These are phyloP conservation scores for Macrostomum cliftonense DNA, from an alignment of 2,888 invertebrate genomes.

Conservation along the genomic window DNA sequence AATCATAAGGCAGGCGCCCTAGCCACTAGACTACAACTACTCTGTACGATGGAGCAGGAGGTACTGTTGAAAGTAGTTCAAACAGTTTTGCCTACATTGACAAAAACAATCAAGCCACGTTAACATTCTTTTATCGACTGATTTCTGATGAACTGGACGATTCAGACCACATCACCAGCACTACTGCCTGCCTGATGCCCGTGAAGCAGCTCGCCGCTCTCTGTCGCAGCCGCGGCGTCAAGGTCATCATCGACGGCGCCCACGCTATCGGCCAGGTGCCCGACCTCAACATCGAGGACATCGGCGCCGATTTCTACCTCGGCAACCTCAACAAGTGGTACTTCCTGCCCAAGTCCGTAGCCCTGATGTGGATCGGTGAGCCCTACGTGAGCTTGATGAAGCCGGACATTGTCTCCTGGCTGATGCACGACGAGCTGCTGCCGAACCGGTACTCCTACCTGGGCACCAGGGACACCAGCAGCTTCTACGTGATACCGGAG, in stretches of 20 bases:
- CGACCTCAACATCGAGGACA: slow-evolving; percentile 17
- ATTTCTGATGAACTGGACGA: too few relatives aligned
- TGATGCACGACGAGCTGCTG: too few relatives aligned
- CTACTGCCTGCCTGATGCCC: slow-evolving; percentile 23
- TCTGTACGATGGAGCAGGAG: too few relatives aligned
- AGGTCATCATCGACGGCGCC: slow-evolving; percentile 28
- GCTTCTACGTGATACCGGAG: slow-evolving; percentile 14
- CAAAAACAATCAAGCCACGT: too few relatives aligned
- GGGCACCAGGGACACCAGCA: slow-evolving; percentile 18
- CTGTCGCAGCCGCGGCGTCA: slow-evolving; percentile 19
- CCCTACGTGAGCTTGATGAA: too few relatives aligned
- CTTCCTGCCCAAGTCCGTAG: slow-evolving; percentile 23
- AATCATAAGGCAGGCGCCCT: too few relatives aligned
- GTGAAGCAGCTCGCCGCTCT: slow-evolving; percentile 19
- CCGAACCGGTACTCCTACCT: neutral
- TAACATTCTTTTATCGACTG: too few relatives aligned
- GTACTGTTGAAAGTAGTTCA: too few relatives aligned
- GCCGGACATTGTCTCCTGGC: too few relatives aligned
- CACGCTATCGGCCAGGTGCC: slow-evolving; percentile 26
- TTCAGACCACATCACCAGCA: slow-evolving; percentile 30
- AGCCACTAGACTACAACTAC: too few relatives aligned
- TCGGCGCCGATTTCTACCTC: slow-evolving; percentile 25
- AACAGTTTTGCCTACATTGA: too few relatives aligned
- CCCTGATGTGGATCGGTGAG: slow-evolving; percentile 16
- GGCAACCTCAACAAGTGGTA: slow-evolving; percentile 28